These are phyloP conservation scores for Listronotus bonariensis DNA, from an alignment of 1,140 invertebrate genomes.

Conservation along the genomic window DNA sequence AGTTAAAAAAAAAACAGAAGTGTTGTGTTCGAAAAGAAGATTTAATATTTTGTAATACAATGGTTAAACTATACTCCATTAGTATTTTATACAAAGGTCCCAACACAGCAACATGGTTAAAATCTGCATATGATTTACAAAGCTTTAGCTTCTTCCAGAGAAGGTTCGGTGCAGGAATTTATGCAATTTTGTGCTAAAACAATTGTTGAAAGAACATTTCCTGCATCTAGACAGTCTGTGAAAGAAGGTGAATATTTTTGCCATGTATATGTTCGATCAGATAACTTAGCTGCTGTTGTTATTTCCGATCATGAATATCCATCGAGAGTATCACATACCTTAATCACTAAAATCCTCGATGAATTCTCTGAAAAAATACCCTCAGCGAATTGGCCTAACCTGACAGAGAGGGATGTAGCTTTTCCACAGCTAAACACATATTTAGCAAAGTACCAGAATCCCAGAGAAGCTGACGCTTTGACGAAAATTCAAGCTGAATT, in stretches of 20 bases:
- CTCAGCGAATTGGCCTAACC: constrained; percentile 72
- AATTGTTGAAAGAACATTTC: constrained; percentile 88
- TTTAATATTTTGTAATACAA: constrained; percentile 52
- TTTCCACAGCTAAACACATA: constrained; percentile 78
- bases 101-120: constrained; percentile 75
- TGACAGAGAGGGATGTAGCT: constrained; percentile 68
- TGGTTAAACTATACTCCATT: constrained; percentile 90
- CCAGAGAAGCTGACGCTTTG: constrained; percentile 93
- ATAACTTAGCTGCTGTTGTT: constrained; percentile 89
- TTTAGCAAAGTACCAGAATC: constrained; percentile 94
- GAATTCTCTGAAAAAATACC: constrained; percentile 85
- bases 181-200: constrained; percentile 96
- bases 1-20: too few relatives aligned
- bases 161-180: constrained; percentile 89
- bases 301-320: constrained; percentile 99
- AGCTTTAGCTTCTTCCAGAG: constrained; percentile 96
- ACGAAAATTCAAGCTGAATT: constrained; percentile 97
- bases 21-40: neutral
- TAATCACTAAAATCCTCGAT: constrained; percentile 93
- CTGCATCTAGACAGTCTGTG: constrained; percentile 82
- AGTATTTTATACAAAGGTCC: constrained; percentile 84
- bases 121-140: constrained; percentile 86
- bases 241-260: constrained; percentile 96
- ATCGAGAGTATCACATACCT: constrained; percentile 90
- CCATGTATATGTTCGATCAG: constrained; percentile 92